Evolutionary conservation across 2,888 invertebrate species (phyloP), one percentile per base, ranked within the genome.

Genomic region (Meandrusa payeni): DNA sequence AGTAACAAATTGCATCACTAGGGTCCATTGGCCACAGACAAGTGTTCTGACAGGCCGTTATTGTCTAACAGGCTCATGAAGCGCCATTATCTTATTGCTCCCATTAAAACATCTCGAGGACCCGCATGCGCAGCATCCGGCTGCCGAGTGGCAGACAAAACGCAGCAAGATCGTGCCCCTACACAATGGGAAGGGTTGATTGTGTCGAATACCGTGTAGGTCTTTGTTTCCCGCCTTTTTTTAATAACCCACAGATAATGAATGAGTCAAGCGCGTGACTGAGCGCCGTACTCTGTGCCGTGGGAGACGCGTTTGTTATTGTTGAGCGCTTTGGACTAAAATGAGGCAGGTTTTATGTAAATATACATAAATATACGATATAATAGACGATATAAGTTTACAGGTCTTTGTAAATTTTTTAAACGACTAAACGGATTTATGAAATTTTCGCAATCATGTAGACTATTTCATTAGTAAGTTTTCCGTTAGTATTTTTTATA

Each of bases 51-150:
- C 73, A 72, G 62, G 61, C 59, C 59, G 59, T 62, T 69, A 75
- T 78, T 78, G 77, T 80, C 68, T 66, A 59, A 63, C 48, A 29
- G 32, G 34, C 47, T 59, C 63, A 67, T 69, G 63, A 63, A 68
- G 62, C 59, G 59, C 72, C 69, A 82, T 81, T 85, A 82, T 80
- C 72, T 76, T 69, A 78, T 83, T 83, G 75, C 68, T 74, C 65
- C 66, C 72, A 76, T 76, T 79, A 75, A 50, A 58, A 54, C 55
- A 60, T 57, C 61, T 60, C 59, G 61, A 58, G 65, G 61, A 64
- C 82, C 82, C 81, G 81, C 81, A 81, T 81, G 66, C 66, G 66
- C 65, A 57, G 74, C 75, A 74, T 79, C 80, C 80, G 78, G 71
- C 70, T 56, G 58, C 59, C 52, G 44, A 52, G 59, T 40, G 46